These are phyloP conservation scores for Crossoptilon crossoptilon DNA, from an alignment of 2,797 vertebrate genomes.

Conservation along the genomic window DNA sequence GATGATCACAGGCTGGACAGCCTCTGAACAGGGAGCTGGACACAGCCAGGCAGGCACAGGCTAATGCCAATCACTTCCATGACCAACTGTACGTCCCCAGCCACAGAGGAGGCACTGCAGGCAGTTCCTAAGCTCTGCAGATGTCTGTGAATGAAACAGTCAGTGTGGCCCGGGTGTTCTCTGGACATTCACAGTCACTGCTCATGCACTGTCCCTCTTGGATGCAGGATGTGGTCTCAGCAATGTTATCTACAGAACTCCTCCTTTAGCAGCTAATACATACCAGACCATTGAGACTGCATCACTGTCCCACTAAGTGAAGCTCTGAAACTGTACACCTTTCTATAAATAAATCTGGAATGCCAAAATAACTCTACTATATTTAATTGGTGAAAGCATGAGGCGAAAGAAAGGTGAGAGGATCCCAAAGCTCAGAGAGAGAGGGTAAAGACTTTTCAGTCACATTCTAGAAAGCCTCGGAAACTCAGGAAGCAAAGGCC, in stretches of 20 bases:
- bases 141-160: neutral
- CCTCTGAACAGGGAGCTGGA: fast-evolving
- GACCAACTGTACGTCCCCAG: neutral
- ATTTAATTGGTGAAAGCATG: constrained; percentile 12
- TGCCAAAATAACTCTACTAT: constrained; percentile 18
- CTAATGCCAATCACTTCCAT: neutral
- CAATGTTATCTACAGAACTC: neutral
- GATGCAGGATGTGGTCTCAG: neutral
- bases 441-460: neutral
- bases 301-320: neutral
- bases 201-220: neutral
- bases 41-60: neutral
- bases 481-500: neutral
- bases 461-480: neutral
- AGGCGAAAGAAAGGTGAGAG: neutral
- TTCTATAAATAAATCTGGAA: constrained; percentile 58
- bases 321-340: constrained; percentile 6
- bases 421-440: neutral
- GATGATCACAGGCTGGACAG: neutral
- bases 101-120: neutral
- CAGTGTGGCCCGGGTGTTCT: neutral
- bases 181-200: neutral
- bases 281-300: neutral
- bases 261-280: neutral
- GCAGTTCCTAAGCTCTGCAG: neutral